phyloP scores from a whole-genome alignment of 2,797 vertebrate genomes.

The Lepidocolaptes lacrymiger region DNA sequence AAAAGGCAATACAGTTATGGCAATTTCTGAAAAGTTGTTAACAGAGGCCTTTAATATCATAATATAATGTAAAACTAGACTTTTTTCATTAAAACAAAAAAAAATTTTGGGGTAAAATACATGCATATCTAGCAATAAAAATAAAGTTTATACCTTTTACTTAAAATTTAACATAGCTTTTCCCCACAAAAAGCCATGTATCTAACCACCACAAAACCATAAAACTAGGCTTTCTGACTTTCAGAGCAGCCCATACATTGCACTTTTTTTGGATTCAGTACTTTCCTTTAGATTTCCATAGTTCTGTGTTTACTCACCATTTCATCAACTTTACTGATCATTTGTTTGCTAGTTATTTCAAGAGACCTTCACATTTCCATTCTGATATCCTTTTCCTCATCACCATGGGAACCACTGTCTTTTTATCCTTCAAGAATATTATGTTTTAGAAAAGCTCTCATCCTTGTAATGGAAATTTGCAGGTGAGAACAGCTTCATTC shows the following conservation, averaged over 20 bases:
- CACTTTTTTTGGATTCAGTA: neutral
- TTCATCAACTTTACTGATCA: neutral
- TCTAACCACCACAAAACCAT: neutral
- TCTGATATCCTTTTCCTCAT: conserved; percentile 14
- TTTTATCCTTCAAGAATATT: conserved; percentile 15
- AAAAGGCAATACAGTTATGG: neutral
- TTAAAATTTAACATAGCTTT: neutral
- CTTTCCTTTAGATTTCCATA: neutral
- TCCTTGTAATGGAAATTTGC: conserved; percentile 39
- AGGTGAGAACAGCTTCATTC: neutral
- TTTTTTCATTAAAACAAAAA: neutral
- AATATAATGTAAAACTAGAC: neutral
- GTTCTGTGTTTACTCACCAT: neutral
- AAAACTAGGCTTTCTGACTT: neutral
- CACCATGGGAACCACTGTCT: conserved; percentile 41
- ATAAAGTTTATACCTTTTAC: neutral
- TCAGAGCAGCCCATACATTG: neutral
- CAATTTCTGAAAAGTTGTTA: neutral
- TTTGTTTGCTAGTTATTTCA: conserved; percentile 23
- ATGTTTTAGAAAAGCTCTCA: conserved; percentile 24
- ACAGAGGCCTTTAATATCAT: neutral
- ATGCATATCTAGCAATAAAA: neutral
- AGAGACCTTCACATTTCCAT: neutral
- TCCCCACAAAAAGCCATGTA: neutral
- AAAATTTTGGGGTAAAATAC: neutral